Evolutionary conservation across 23 tunicate species (phyloP), one percentile per base, ranked within the genome.

Genomic region (Clavelina lepadiformis): DNA sequence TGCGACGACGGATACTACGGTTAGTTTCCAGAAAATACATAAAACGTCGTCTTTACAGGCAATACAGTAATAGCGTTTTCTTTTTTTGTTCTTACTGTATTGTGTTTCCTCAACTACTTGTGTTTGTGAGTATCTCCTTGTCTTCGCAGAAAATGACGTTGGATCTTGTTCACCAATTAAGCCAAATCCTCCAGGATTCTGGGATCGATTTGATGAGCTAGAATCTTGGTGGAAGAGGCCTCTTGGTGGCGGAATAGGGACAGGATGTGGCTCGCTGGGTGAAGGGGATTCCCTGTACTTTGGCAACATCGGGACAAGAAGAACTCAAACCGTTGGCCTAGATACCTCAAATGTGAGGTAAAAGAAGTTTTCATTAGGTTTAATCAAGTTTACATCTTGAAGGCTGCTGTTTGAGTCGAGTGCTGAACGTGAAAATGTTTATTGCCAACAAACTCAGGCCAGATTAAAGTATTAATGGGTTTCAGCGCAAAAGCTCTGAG

Each of bases 1-100:
- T 88, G 96, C 69, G 79, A 88, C 76, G 28, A 41, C 18, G 96
- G 96, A 56, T 80, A 65, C 31, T n/a, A 58, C 29, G 78, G 88
- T 81, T n/a, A 35, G 51, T 41, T 41, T 41, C 11, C 49, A 41
- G 49, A 8, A 11, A 11, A 41, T 11, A 11, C 11, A 41, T 11
- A 41, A 41, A 11, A 41, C 49, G 49, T 41, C 13, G 15, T 41
- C 15, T 41, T 41, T 41, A 41, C 13, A 41, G 11, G 13, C 15
- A 8, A 41, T 41, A 41, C 11, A 15, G 11, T 41, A 8, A 15
- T 11, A 41, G 49, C 15, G 15, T 41, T 41, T 41, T 8, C 49
- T 15, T 41, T 11, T 11, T 41, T 41, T 41, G 49, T 41, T 11
- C 49, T 11, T 41, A 8, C 49, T 8, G 15, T 41, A 15, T 11